Percentiles rank a stretch among this genome's conserved stretches.
phyloP scores from a whole-genome alignment of 1,140 invertebrate species.

The Drosophila subobscura region DNA sequence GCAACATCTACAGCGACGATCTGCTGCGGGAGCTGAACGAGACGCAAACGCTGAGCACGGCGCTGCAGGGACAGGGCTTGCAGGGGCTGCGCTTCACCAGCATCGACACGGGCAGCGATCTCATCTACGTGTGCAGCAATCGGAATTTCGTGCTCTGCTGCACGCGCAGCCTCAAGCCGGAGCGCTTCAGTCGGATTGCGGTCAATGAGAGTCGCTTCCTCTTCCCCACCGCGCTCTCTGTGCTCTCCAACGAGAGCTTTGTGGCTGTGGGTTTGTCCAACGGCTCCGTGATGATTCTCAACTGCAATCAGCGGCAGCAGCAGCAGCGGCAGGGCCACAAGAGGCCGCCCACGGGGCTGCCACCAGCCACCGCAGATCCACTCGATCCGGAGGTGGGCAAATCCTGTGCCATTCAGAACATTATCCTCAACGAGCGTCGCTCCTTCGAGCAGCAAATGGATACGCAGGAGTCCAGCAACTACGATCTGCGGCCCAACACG shows the following conservation, averaged over 20 bases:
- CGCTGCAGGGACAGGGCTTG: slow-evolving; percentile 37
- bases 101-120: slow-evolving; percentile 69
- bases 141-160: slow-evolving; percentile 77
- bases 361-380: slow-evolving; percentile 9
- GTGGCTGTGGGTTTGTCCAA: slow-evolving; percentile 80
- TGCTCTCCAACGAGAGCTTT: slow-evolving; percentile 71
- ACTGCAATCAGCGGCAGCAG: slow-evolving; percentile 69
- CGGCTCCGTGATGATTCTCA: slow-evolving; percentile 78
- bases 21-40: slow-evolving; percentile 72
- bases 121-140: slow-evolving; percentile 79
- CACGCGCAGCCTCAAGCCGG: slow-evolving; percentile 70
- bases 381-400: slow-evolving; percentile 66
- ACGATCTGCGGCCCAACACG: slow-evolving; percentile 56
- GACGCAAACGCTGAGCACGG: slow-evolving; percentile 41
- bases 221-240: slow-evolving; percentile 69
- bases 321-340: slow-evolving; percentile 14
- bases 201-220: slow-evolving; percentile 74
- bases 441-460: slow-evolving; percentile 58
- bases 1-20: slow-evolving; percentile 78
- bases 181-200: slow-evolving; percentile 63
- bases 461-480: slow-evolving; percentile 9
- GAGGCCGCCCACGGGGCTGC: slow-evolving; percentile 32
- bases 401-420: slow-evolving; percentile 83
- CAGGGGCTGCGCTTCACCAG: slow-evolving; percentile 72
- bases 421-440: slow-evolving; percentile 75